phyloP scores from a whole-genome alignment of 2,797 vertebrate genomes.

The Ptychobarbus kaznakovi region DNA sequence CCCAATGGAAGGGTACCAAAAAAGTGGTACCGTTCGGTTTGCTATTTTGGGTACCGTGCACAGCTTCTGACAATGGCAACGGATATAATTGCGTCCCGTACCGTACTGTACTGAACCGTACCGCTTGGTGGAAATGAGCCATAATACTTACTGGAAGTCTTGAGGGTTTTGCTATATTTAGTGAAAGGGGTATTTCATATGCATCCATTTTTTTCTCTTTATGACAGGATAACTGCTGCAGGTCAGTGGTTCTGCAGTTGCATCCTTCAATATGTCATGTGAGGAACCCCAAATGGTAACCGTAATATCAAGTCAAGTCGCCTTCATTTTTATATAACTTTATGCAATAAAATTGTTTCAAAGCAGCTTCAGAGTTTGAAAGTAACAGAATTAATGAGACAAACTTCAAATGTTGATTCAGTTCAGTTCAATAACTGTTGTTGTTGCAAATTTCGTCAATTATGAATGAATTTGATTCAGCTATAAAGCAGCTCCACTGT shows the following conservation, averaged over 20 bases:
- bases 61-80: too few species aligned
- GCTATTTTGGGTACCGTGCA: too few species aligned
- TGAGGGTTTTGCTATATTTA: slow-evolving; percentile 11
- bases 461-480: not conserved
- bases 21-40: too few species aligned
- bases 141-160: not conserved
- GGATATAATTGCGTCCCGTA: too few species aligned
- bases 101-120: too few species aligned
- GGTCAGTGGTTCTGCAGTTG: not conserved
- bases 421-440: not conserved
- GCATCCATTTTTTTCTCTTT: not conserved
- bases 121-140: too few species aligned
- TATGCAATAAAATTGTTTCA: not conserved
- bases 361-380: not conserved
- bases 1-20: too few species aligned
- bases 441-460: not conserved
- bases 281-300: not conserved
- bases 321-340: not conserved
- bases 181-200: not conserved
- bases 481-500: not conserved
- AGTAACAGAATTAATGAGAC: not conserved
- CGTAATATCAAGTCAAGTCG: not conserved
- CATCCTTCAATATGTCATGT: not conserved
- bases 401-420: not conserved
- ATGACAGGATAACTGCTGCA: too few species aligned